Evolutionary conservation across 2,888 invertebrate genomes (phyloP).

Genomic region (Himalopsyche tibetana): DNA sequence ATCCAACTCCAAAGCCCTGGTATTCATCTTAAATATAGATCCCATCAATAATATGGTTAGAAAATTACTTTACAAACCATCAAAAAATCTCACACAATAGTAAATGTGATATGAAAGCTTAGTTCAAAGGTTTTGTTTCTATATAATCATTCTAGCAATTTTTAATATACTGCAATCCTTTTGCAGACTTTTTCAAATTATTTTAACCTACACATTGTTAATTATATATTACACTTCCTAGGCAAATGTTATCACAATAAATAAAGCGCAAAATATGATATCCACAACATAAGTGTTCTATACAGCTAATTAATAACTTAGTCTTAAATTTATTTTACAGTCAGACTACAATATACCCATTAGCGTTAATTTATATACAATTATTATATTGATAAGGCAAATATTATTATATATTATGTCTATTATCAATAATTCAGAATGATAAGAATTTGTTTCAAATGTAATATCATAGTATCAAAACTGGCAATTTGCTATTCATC

Average conservation of each 20-base stretch:
- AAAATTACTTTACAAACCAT: too few species aligned
- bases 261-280: constrained; percentile 44
- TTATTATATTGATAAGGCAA: constrained; percentile 20
- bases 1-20: too few species aligned
- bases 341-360: constrained; percentile 34
- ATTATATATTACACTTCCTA: constrained; percentile 34
- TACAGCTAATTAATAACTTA: constrained; percentile 35
- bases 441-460: constrained; percentile 11
- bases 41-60: too few species aligned
- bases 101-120: too few species aligned
- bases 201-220: not conserved
- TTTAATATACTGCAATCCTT: too few species aligned
- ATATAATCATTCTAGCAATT: too few species aligned
- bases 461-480: constrained; percentile 13
- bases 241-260: constrained; percentile 48
- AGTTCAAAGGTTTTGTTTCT: too few species aligned
- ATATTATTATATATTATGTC: not conserved
- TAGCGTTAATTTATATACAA: constrained; percentile 11
- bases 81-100: too few species aligned
- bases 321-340: constrained; percentile 1
- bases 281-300: constrained; percentile 44
- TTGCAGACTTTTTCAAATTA: too few species aligned
- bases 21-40: too few species aligned
- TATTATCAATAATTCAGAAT: not conserved
- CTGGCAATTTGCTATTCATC: not conserved